Percentiles rank a stretch among this genome's conserved stretches.
Conservation (phyloP, 2,113 vertebrate species). For the Ameiurus melas region DNA sequence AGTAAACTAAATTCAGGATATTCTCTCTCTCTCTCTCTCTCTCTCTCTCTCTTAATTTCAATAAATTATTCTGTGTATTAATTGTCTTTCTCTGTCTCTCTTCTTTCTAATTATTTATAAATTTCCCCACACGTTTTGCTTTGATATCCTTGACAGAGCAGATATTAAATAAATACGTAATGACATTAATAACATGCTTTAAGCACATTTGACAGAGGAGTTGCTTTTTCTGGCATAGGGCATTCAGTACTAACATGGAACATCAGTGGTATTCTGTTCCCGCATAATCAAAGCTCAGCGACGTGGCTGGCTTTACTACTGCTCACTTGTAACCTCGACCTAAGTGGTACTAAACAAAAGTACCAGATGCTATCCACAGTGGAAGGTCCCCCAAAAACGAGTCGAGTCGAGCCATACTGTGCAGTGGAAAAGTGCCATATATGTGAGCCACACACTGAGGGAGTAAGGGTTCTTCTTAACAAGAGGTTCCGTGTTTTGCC, state of each 20-base stretch:
- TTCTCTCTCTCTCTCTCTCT: background rate
- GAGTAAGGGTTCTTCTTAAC: no score
- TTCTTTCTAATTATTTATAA: background rate
- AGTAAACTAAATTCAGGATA: constrained; percentile 12
- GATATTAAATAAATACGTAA: constrained; percentile 54
- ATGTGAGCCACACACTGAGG: no score
- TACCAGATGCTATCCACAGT: no score
- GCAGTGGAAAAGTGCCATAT: no score
- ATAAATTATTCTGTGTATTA: background rate
- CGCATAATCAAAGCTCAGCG: background rate
- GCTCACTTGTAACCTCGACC: no score
- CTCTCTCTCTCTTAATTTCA: background rate
- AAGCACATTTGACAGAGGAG: constrained; percentile 15
- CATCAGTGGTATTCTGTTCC: constrained; percentile 17
- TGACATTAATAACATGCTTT: constrained; percentile 41
- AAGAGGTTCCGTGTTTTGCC: no score
- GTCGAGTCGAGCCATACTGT: no score
- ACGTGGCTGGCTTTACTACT: background rate
- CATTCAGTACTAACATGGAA: background rate
- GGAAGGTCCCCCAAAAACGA: no score
- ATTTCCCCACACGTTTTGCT: constrained; percentile 12
- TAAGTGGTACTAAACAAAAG: no score
- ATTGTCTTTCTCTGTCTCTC: background rate
- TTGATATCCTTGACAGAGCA: constrained; percentile 45
- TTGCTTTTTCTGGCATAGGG: constrained; percentile 5